Evolutionary conservation across 2,888 invertebrate genomes (phyloP), one percentile per base, ranked within the genome.

Genomic region (Timema podura): DNA sequence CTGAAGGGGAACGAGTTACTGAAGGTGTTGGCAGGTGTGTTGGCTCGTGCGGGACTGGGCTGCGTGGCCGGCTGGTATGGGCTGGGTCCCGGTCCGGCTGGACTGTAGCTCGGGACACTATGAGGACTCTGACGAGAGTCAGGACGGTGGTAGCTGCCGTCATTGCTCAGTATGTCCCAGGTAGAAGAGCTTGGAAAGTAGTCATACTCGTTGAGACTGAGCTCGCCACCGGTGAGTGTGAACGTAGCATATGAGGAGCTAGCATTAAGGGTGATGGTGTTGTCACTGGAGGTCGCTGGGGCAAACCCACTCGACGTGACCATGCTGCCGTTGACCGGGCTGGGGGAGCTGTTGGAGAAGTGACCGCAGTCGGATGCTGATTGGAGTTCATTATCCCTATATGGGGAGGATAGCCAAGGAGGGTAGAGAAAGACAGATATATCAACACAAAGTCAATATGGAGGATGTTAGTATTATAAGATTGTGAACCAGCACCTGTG

Each of bases 121-220:
- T 87, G 86, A 65, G 84, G 82, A 16, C 59, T 88, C 74, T 88
- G 85, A 74, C 89, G 82, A 61, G 89, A 89, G 76, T 88, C 88
- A 45, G 89, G 87, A 73, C 89, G 77, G 30, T 45, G 30, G 72
- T 80, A 57, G 64, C 71, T 72, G 48, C 73, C 68, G 46, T 72
- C 73, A 7, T 67, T 67, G 51, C 75, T 77, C 10, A 72, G 71
- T 64, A 75, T 71, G 44, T 76, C 88, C 83, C 87, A 91, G 70
- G 90, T 86, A 77, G 88, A 85, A 77, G 85, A 84, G 30, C 30
- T 30, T 75, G 87, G 86, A 78, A 85, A 86, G 74, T 88, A 84
- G 75, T 89, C 90, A 77, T 89, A 86, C 76, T 89, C 90, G 80
- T 74, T 75, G 68, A 76, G 73, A 70, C 72, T 75, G 64, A 90